These are phyloP conservation scores for Decapterus maruadsi DNA, from an alignment of 2,797 vertebrate species.

Conservation along the genomic window DNA sequence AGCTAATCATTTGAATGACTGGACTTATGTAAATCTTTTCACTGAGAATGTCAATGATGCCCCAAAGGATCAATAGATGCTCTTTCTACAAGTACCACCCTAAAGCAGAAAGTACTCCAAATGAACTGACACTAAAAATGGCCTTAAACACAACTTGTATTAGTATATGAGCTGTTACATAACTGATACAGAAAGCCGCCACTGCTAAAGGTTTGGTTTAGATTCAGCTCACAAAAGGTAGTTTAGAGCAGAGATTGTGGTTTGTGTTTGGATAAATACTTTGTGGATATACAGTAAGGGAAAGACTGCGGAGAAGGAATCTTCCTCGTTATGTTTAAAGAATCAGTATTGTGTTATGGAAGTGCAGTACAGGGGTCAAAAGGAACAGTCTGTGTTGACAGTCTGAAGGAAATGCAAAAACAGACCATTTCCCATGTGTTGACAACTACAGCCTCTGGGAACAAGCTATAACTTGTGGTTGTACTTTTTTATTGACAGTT, in stretches of 20 bases:
- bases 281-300: no score
- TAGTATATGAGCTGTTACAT: no score
- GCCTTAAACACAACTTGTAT: neutral
- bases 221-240: neutral
- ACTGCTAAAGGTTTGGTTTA: neutral
- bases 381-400: no score
- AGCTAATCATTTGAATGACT: neutral
- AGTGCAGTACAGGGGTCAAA: neutral
- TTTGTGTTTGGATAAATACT: neutral
- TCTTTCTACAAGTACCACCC: neutral
- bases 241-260: neutral
- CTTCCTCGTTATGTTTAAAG: neutral
- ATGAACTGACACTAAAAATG: neutral
- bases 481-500: neutral
- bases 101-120: neutral
- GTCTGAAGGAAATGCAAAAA: neutral
- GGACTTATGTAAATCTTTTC: neutral
- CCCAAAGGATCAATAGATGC: neutral
- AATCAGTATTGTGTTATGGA: neutral
- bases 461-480: neutral
- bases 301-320: neutral
- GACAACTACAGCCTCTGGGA: neutral
- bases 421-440: neutral
- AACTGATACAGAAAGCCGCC: no score
- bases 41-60: neutral